Base-by-base conservation (phyloP, 2,797 vertebrate genomes). In the Betta splendens region DNA sequence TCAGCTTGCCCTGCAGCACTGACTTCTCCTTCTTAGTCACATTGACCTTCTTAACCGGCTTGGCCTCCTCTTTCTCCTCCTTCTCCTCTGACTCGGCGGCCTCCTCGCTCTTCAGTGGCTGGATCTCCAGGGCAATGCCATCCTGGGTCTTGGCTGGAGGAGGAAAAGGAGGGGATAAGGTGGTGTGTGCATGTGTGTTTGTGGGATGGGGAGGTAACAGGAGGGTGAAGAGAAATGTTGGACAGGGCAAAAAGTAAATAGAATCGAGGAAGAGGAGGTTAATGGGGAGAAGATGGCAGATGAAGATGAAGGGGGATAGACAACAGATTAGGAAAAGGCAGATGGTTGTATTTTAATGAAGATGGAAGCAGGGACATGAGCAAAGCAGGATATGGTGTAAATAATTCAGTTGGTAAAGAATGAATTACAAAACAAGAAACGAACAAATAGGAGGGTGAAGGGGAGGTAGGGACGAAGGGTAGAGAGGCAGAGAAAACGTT, bases 1-100 rank as follows among this genome's bases (percentile, higher is more conserved):
- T 99, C 59, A 99, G 94, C 83, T 99, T 99, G 62, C 97, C 96
- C 83, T 99, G 98, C 33, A 99, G 92, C 76, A 99, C 97, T 0
- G 98, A 99, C 81, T 99, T 99, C 87, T 99, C 98, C 83, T 98
- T 99, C 86, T 97, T 99, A 59, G 93, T 94, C 37, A 95, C 86
- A 32, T 94, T 96, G 66, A 92, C 88, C 47, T 92, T 92, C 88
- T 96, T 98, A 72, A 91, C 87, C 1, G 87, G 89, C 80, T 96
- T 98, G 64, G 28, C 85, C 80, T 91, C 89, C 78, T 97, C 90
- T 47, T 90, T 89, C 75, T 90, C 89, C 80, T 95, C 95, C 75
- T 95, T 96, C 37, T 98, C 96, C 73, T 98, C 97, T 0, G 75
- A 92, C 68, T 98, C 96, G 0, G 79, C 74, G 2, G 91, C 95